Evolutionary conservation across 1,140 invertebrate genomes (phyloP).

Genomic region (Stegodyphus mimosarum): DNA sequence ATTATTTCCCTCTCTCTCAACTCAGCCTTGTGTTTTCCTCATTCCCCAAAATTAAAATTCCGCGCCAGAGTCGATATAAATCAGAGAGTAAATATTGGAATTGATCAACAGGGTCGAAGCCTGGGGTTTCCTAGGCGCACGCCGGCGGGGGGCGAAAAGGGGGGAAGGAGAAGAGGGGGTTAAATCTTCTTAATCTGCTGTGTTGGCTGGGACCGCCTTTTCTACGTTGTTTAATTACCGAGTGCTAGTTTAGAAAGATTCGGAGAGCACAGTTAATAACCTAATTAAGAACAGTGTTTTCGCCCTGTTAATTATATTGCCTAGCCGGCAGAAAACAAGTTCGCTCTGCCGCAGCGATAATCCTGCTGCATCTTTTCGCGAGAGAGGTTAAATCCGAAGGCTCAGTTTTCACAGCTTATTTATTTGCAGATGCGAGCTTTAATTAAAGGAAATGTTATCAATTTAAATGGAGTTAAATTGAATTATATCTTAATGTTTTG

Average conservation of each 20-base stretch:
- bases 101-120: conserved; percentile 9
- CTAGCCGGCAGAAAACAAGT: conserved; percentile 47
- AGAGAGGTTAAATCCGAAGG: conserved; percentile 4
- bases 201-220: conserved; percentile 34
- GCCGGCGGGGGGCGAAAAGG: neutral
- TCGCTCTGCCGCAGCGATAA: conserved; percentile 21
- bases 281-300: conserved; percentile 60
- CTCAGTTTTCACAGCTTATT: conserved; percentile 56
- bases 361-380: conserved; percentile 18
- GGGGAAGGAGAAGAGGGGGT: conserved; percentile 3
- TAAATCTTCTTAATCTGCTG: conserved; percentile 47
- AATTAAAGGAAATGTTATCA: conserved; percentile 61
- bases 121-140: neutral
- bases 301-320: conserved; percentile 59
- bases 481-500: conserved; percentile 54
- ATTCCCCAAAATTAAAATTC: too few species aligned
- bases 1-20: too few species aligned
- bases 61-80: too few species aligned
- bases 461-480: conserved; percentile 60
- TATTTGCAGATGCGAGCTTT: conserved; percentile 38
- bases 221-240: conserved; percentile 57
- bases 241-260: conserved; percentile 47
- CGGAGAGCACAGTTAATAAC: conserved; percentile 43
- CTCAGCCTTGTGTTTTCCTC: too few species aligned
- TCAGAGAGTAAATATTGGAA: neutral